phyloP scores from a whole-genome alignment of 1,140 invertebrate genomes.

The Eurosta solidaginis region DNA sequence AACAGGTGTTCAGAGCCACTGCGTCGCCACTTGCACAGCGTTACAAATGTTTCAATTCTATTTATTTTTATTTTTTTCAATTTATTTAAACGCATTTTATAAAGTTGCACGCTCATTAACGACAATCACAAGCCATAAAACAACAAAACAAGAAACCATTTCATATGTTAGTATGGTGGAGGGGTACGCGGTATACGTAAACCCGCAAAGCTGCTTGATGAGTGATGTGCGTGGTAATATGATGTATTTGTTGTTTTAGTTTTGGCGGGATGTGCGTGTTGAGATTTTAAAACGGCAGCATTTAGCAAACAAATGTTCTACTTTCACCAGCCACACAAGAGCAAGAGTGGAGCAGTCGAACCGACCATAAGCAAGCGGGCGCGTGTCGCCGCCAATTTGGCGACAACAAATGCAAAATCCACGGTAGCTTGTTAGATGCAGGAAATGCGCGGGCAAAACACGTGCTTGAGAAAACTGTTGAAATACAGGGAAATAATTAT shows the following conservation, averaged over 20 bases:
- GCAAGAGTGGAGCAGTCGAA: background rate
- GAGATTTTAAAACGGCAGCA: background rate
- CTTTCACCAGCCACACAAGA: slow-evolving; percentile 40
- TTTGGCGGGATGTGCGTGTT: no score
- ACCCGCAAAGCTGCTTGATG: background rate
- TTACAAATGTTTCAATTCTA: background rate
- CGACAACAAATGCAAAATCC: background rate
- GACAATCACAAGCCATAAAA: background rate
- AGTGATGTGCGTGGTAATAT: background rate
- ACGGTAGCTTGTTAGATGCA: no score
- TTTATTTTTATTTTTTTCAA: background rate
- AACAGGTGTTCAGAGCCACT: no score
- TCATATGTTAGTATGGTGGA: no score
- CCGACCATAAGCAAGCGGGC: background rate
- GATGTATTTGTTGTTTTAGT: no score
- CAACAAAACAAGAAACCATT: background rate
- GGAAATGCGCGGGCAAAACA: no score
- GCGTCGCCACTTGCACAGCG: background rate
- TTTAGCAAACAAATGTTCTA: slow-evolving; percentile 45
- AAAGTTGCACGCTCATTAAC: background rate
- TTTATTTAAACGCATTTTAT: background rate
- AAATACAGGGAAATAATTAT: no score
- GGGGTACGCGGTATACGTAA: no score
- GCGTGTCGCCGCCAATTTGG: slow-evolving; percentile 24
- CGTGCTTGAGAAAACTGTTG: no score